Base-by-base conservation (phyloP, 2,113 vertebrate species). In the Neoarius graeffei region DNA sequence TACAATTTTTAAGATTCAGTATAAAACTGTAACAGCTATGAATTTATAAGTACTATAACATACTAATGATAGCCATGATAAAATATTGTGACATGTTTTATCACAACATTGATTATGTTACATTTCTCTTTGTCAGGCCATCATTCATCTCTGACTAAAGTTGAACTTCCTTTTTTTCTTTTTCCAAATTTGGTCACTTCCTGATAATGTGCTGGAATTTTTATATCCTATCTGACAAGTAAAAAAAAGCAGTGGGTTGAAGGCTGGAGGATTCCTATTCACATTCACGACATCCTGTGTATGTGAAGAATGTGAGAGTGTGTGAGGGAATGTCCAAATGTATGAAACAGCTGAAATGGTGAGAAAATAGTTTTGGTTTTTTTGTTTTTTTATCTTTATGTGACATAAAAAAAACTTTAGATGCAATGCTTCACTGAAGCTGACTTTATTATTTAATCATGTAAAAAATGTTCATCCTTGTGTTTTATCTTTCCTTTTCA, bases 201-300 rank as follows among this genome's bases (percentile, higher is more conserved):
- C 57, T 82, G 27, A 60, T 23, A 23, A 23, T 60, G 9, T 81
- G 30, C 57, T 82, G 57, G 14, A 62, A 62, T 48, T 62, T 10
- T 42, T 42, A 20, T 2, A 7, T 81, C 19, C 13, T 88, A 67
- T 85, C 85, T 91, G 90, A 92, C 62, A 86, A 80, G 30, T 23
- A 71, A 42, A 88, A 42, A 88, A 86, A 14, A 42, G 83, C 82
- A 85, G 87, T 23, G 84, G 91, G 90, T 67, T 50, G 59, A 35
- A 84, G 67, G 59, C 52, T 52, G 67, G 56, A 66, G 88, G 60
- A 84, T 86, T 85, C 73, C 48, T 71, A 67, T 0, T 20, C 90
- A 85, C 2, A 86, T 85, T 83, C 25, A 88, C 90, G 7, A 92
- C 90, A 91, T 89, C 74, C 83, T 87, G 60, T 87, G 86, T 84